phyloP scores from a whole-genome alignment of 1,140 invertebrate genomes.

The Zaprionus lachaisei region DNA sequence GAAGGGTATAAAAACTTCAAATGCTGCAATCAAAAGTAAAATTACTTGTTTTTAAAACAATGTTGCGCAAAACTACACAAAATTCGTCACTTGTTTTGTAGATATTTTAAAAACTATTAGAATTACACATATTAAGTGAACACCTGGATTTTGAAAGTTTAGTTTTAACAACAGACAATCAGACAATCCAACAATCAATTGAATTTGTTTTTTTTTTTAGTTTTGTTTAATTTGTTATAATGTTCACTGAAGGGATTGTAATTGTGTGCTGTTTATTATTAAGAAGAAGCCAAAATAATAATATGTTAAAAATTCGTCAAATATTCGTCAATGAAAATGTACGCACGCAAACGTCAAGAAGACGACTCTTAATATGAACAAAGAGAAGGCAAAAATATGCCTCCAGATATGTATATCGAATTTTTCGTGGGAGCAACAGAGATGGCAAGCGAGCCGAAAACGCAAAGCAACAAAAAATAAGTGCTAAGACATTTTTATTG shows the following conservation, averaged over 20 bases:
- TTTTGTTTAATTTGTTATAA: constrained; percentile 22
- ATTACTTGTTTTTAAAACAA: too few species aligned
- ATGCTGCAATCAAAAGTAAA: too few species aligned
- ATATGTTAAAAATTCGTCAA: constrained; percentile 33
- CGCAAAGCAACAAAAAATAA: constrained; percentile 47
- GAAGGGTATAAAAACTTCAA: too few species aligned
- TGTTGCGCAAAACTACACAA: too few species aligned
- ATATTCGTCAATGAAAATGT: constrained; percentile 74
- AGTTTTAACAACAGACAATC: too few species aligned
- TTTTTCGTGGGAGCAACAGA: constrained; percentile 60
- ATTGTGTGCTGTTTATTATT: constrained; percentile 41
- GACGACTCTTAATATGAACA: constrained; percentile 59
- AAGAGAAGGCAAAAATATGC: constrained; percentile 50
- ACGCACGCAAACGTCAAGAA: constrained; percentile 68
- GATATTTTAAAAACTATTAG: too few species aligned
- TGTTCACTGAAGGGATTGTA: constrained; percentile 16
- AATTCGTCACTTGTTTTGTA: too few species aligned
- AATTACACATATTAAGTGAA: too few species aligned
- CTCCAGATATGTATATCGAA: constrained; percentile 20
- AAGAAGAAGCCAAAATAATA: constrained; percentile 40
- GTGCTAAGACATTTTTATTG: constrained; percentile 1
- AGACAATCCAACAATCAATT: too few species aligned
- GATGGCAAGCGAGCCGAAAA: constrained; percentile 50
- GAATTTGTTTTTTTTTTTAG: constrained; percentile 27
- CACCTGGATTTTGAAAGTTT: too few species aligned